These are phyloP conservation scores for Phainopepla nitens DNA, from an alignment of 2,113 vertebrate species.

Conservation along the genomic window DNA sequence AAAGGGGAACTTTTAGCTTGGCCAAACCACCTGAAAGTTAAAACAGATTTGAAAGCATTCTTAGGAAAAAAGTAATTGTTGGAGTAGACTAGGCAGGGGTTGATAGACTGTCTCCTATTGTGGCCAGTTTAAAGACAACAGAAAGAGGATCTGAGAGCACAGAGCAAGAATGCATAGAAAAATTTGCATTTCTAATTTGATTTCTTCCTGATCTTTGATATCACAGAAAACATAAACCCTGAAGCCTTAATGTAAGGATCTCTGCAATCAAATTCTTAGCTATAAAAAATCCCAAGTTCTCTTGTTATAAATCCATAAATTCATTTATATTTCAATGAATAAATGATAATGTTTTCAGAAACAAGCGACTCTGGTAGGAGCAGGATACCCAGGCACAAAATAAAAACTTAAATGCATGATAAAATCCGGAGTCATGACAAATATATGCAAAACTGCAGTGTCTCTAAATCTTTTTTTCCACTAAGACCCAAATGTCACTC, in stretches of 20 bases:
- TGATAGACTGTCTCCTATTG: neutral
- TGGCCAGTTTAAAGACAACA: neutral
- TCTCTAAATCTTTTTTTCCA: neutral
- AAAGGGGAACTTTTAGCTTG: slow-evolving; percentile 51
- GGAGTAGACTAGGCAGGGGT: neutral
- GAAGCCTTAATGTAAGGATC: neutral
- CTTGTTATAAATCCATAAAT: neutral
- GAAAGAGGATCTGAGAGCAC: neutral
- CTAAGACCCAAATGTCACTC: neutral
- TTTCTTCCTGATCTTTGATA: neutral
- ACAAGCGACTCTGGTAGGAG: neutral
- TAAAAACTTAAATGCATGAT: neutral
- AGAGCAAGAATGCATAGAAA: neutral
- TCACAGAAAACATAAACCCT: neutral
- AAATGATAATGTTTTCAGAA: neutral
- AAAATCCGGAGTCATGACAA: neutral
- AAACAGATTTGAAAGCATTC: slow-evolving; percentile 13
- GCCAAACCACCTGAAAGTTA: slow-evolving; percentile 38
- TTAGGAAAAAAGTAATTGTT: neutral
- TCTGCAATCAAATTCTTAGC: neutral
- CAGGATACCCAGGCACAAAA: neutral
- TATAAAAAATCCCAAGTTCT: neutral
- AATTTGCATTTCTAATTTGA: neutral
- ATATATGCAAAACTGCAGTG: neutral
- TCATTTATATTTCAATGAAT: too few relatives aligned